Evolutionary conservation across 2,888 invertebrate species (phyloP).

Genomic region (Phortica magna): DNA sequence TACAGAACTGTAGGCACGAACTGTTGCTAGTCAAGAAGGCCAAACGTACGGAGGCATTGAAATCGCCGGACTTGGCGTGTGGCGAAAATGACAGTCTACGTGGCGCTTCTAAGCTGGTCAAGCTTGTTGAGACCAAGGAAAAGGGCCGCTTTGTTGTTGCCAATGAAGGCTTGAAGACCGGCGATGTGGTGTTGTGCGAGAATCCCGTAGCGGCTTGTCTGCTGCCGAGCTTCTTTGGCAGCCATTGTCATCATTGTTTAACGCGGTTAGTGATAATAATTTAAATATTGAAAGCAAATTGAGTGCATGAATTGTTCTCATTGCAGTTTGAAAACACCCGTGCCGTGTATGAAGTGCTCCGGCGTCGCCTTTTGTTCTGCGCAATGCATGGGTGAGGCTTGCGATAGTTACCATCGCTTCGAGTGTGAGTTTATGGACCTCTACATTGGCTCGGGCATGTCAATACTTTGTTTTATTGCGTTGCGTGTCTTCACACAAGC

Average conservation of each 20-base stretch:
- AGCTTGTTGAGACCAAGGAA: constrained; percentile 80
- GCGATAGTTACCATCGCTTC: constrained; percentile 84
- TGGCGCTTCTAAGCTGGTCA: constrained; percentile 81
- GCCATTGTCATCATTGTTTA: constrained; percentile 90
- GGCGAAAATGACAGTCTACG: constrained; percentile 80
- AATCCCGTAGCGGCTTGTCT: constrained; percentile 86
- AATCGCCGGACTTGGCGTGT: constrained; percentile 76
- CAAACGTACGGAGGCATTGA: constrained; percentile 40
- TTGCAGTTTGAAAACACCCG: constrained; percentile 81
- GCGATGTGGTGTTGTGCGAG: constrained; percentile 86
- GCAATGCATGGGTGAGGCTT: constrained; percentile 83
- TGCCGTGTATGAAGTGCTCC: constrained; percentile 86
- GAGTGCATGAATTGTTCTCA: not conserved
- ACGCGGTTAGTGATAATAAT: constrained; percentile 79
- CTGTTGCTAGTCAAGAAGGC: constrained; percentile 72
- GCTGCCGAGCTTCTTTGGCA: constrained; percentile 85
- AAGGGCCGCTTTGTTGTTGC: constrained; percentile 87
- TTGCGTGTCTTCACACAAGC: constrained; percentile 88
- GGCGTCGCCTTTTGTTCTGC: constrained; percentile 87
- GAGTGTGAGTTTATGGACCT: constrained; percentile 88
- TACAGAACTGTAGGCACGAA: constrained; percentile 78
- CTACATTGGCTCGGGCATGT: constrained; percentile 91
- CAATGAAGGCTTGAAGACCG: constrained; percentile 80
- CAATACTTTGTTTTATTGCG: constrained; percentile 86
- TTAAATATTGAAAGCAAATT: not conserved